Base-by-base conservation (phyloP, 2,113 vertebrate species). In the Tupaia tana region DNA sequence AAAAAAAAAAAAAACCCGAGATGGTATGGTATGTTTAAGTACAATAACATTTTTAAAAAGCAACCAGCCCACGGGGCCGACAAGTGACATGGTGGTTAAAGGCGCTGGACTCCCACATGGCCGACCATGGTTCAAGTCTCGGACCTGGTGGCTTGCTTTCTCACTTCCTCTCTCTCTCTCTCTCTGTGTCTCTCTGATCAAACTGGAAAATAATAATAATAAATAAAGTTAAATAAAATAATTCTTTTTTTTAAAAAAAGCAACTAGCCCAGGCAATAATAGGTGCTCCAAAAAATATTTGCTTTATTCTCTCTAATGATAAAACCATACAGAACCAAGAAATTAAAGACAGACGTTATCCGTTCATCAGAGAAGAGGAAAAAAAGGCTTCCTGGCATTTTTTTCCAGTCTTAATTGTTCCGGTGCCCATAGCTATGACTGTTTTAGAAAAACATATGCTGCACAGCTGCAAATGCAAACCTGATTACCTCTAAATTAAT, bases 401-500 rank as follows among this genome's bases (percentile, higher is more conserved):
- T 96, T 96, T 92, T 92, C 90, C 96, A 74, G 59, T 74, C 81
- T 79, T 93, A 96, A 96, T 93, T 97, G 93, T 88, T 95, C 86
- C 95, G 93, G 59, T 94, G 90, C 95, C 93, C 34, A 8, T 84
- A 94, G 95, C 94, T 93, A 91, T 77, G 79, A n/a, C 87, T 80
- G 69, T 94, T 96, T 89, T 63, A 92, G 93, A 82, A 81, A 96
- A 97, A 86, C 95, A 96, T 87, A 89, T 54, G 89, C 70, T 58
- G 18, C 92, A 71, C 22, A 5, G 96, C 1, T 0, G 95, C 95
- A 96, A 90, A 97, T 83, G 59, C 95, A 97, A 96, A 96, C 19
- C 89, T 96, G 91, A 94, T 97, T 97, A 91, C 83, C 92, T 96
- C 88, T 86, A 97, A 96, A 98, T 97, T 96, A 97, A 91, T 81